Evolutionary conservation across 2,113 vertebrate genomes (phyloP).

Genomic region (Platanista minor): DNA sequence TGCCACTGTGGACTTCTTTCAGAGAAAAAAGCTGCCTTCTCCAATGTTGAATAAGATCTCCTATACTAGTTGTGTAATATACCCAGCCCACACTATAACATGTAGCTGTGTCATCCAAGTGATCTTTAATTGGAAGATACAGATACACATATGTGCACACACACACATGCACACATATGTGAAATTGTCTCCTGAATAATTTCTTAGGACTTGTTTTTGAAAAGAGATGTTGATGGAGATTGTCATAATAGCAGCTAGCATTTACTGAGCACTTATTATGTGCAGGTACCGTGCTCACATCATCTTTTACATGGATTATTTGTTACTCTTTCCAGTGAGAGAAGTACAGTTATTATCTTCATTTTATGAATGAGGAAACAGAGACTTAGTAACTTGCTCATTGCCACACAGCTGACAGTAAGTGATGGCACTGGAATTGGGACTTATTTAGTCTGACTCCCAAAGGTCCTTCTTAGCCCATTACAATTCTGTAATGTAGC

Average conservation of each 20-base stretch:
- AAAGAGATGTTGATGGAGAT: background rate
- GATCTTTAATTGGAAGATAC: background rate
- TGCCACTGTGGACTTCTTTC: conserved; percentile 26
- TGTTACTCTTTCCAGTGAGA: background rate
- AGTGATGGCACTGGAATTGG: background rate
- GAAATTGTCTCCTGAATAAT: background rate
- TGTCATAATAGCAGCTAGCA: background rate
- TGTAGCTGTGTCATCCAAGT: background rate
- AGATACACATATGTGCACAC: background rate
- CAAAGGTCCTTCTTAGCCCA: background rate
- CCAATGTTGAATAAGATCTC: background rate
- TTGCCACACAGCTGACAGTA: background rate
- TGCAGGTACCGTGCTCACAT: background rate
- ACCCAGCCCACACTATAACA: background rate
- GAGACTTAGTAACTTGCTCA: background rate
- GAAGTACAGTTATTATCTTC: background rate
- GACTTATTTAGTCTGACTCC: background rate
- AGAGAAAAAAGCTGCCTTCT: conserved; percentile 11
- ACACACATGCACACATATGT: background rate
- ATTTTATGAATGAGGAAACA: conserved; percentile 15
- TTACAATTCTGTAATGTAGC: background rate
- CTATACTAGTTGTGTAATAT: background rate
- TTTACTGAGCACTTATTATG: background rate
- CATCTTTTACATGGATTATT: background rate
- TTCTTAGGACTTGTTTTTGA: background rate